Evolutionary conservation across 2,888 invertebrate species (phyloP), one percentile per base, ranked within the genome.

Genomic region (Tinea pellionella): DNA sequence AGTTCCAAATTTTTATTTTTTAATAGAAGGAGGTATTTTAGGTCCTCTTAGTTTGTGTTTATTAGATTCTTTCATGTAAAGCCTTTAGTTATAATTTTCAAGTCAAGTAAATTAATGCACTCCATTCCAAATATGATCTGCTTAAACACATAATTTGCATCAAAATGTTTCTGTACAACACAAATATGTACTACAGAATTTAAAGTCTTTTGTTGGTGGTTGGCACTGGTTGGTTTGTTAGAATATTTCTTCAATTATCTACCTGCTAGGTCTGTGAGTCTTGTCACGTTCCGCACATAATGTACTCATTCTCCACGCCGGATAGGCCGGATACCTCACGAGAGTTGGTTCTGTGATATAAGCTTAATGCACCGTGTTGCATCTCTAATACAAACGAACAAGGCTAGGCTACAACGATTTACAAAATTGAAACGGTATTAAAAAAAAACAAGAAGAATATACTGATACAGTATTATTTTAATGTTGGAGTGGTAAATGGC

Each of bases 221-320:
- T 53, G 53, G 53, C 8, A 47, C 1, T 47, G 13, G 47, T 24
- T 53, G 53, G 53, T 18, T 24, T 53, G 24, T 53, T 59, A 19
- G 42, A 32, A 24, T 58, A 15, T 59, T 41, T 42, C 24, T 16
- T 16, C 59, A 64, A 64, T 63, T 64, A 63, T 64, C 62, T 61
- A 62, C 56, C 63, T 61, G 53, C 24, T 47, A 47, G 47, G 18
- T 18, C 69, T 67, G 68, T 71, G 67, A 67, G 63, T 66, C 64
- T 61, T 68, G 68, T 66, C 64, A 68, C 67, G 68, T 70, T 70
- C 71, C 68, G 74, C 74, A 69, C 73, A 75, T 74, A 72, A 75
- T 71, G 63, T 60, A 60, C 62, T 57, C 62, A 70, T 69, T 71
- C 68, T 68, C 68, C 66, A 69, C 69, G 68, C 67, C 67, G 53